Evolutionary conservation across 1,140 invertebrate species (phyloP), one percentile per base, ranked within the genome.

Genomic region (Halesus radiatus): DNA sequence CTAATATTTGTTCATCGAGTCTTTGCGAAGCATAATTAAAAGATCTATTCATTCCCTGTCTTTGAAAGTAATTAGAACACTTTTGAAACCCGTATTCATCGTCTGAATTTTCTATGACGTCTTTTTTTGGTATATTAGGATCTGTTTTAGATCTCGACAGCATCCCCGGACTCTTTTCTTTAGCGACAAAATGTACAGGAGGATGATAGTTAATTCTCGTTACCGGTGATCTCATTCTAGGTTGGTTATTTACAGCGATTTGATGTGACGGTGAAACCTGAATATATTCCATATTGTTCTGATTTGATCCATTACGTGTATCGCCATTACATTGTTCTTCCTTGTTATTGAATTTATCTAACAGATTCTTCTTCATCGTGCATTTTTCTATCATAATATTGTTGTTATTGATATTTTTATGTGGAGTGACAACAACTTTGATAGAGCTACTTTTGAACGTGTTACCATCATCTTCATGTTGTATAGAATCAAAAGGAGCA

Each of bases 241-340:
- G 89, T 80, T 89, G 88, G 78, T 90, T 90, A 64, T 88, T 88
- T 0, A 90, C 88, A 32, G 85, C 87, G 26, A 90, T 89, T 84
- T 90, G 88, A 85, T 89, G 88, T 54, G 88, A 85, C 73, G 89
- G 85, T 20, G 87, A 86, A 82, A 90, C 80, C 84, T 88, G 88
- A 18, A 90, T 88, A 74, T 87, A 89, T 84, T 90, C 88, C 81
- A 90, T 85, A 84, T 88, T 90, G 52, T 22, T 32, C 18, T 58
- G 29, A 26, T 74, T 64, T 45, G 72, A 45, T 29, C 26, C 20
- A 60, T 81, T 37, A 13, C 8, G n/a, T 4, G 15, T 45, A 32
- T 54, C 60, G 18, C 50, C 73, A 66, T 74, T 23, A 23, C 10
- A 23, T 20, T 64, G 37, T 56, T 77, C 54, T 73, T 52, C 76